Base-by-base conservation (phyloP, 2,113 vertebrate genomes). In the Bettongia penicillata region DNA sequence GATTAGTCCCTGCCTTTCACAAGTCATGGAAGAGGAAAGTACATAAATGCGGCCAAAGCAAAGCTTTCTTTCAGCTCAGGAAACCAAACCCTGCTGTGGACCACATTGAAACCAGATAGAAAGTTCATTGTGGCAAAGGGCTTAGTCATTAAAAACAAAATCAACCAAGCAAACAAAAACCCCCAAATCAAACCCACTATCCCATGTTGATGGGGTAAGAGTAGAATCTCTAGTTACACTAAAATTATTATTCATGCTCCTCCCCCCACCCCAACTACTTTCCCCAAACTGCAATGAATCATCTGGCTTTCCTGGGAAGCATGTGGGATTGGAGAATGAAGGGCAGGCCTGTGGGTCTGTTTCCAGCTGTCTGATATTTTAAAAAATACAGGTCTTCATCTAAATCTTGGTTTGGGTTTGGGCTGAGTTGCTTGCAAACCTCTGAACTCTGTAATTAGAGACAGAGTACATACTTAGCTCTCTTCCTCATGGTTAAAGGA, bases 381-480 rank as follows among this genome's bases (percentile, higher is more conserved):
- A 94, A 96, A 93, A 93, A 92, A 57, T 94, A 95, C 93, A 91
- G 49, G 48, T 97, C 95, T 94, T 97, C 94, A 19, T 53, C 93
- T 97, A 97, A 97, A 96, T 89, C 98, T 96, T 96, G 95, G 93
- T 96, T 90, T 90, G 92, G 95, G 92, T 93, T 97, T 94, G 43
- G 25, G 43, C 57, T 50, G 9, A 28, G n/a, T 53, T 97, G 92
- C 95, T 43, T 93, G 61, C 53, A 96, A 94, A 91, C 91, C 92
- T 91, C 28, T 94, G n/a, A 91, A 93, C 31, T 51, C 94, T 97
- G 50, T 91, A 95, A 97, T 92, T 61, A 94, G 8, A 9, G 0
- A 11, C 8, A 3, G 93, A 96, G 53, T 14, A 91, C 43, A 92
- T 53, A 51, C 0, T 0, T 89, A 92, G 92, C 89, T 50, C 51